Evolutionary conservation across 2,797 vertebrate genomes (phyloP).

Genomic region (Acipenser oxyrinchus): DNA sequence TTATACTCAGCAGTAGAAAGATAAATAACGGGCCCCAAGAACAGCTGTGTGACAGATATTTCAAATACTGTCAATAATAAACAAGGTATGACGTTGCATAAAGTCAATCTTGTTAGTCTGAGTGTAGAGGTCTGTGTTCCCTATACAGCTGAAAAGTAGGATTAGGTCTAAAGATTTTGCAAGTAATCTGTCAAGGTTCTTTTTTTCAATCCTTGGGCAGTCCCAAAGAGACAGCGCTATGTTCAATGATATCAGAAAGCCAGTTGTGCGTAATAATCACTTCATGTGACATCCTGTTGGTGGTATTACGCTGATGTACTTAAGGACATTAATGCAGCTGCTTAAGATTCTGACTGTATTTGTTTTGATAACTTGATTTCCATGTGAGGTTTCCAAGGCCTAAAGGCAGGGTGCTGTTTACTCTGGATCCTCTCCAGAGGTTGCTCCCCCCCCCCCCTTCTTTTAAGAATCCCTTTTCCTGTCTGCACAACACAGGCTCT

Average conservation of each 20-base stretch:
- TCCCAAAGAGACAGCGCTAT: too few relatives aligned
- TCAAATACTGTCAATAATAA: too few relatives aligned
- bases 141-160: background rate
- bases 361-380: background rate
- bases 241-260: too few relatives aligned
- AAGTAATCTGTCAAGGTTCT: background rate
- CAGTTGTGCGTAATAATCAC: too few relatives aligned
- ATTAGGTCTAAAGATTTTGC: background rate
- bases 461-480: background rate
- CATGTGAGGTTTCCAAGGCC: background rate
- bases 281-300: constrained; percentile 40
- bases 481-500: background rate
- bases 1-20: too few relatives aligned
- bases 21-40: too few relatives aligned
- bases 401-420: background rate
- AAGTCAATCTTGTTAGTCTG: too few relatives aligned
- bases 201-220: background rate
- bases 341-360: constrained; percentile 25
- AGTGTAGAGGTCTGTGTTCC: too few relatives aligned
- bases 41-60: too few relatives aligned
- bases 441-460: too few relatives aligned
- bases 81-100: too few relatives aligned
- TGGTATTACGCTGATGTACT: constrained; percentile 27
- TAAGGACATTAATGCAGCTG: constrained; percentile 52
- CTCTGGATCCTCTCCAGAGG: background rate